Conservation (phyloP, 2,797 vertebrate species). For the Harpagifer antarcticus region DNA sequence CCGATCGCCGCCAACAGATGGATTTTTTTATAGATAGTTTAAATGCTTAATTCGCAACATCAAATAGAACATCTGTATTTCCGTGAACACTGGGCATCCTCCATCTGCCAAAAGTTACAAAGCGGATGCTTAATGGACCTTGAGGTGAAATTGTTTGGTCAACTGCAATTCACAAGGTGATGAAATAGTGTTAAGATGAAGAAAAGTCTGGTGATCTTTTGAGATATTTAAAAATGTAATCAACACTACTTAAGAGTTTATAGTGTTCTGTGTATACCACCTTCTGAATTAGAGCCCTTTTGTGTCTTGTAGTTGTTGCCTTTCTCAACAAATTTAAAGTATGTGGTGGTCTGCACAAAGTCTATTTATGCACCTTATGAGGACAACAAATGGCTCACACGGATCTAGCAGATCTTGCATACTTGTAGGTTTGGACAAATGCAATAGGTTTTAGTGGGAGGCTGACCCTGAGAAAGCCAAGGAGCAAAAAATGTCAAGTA, state of each 20-base stretch:
- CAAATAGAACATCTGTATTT: conserved; percentile 4
- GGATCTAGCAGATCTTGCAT: too few species aligned
- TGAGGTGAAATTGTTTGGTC: conserved; percentile 6
- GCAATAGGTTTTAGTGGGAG: too few species aligned
- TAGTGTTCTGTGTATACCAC: too few species aligned
- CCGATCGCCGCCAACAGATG: neutral
- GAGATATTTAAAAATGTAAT: neutral
- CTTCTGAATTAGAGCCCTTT: too few species aligned
- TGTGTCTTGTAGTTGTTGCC: too few species aligned
- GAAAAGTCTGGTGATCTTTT: neutral
- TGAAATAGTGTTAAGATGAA: neutral
- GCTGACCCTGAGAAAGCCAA: too few species aligned
- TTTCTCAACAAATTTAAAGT: too few species aligned
- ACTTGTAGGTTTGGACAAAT: too few species aligned
- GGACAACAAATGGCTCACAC: too few species aligned
- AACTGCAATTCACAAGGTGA: conserved; percentile 1
- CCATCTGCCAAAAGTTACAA: conserved; percentile 11
- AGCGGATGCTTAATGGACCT: conserved; percentile 1
- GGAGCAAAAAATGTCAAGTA: neutral
- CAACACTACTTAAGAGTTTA: too few species aligned
- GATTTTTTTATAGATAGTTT: conserved; percentile 1
- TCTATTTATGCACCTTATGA: too few species aligned
- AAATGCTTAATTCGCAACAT: neutral
- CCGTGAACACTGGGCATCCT: neutral
- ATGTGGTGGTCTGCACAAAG: too few species aligned